Conservation (phyloP, 2,113 vertebrate species). For the Tachuris rubrigastra region DNA sequence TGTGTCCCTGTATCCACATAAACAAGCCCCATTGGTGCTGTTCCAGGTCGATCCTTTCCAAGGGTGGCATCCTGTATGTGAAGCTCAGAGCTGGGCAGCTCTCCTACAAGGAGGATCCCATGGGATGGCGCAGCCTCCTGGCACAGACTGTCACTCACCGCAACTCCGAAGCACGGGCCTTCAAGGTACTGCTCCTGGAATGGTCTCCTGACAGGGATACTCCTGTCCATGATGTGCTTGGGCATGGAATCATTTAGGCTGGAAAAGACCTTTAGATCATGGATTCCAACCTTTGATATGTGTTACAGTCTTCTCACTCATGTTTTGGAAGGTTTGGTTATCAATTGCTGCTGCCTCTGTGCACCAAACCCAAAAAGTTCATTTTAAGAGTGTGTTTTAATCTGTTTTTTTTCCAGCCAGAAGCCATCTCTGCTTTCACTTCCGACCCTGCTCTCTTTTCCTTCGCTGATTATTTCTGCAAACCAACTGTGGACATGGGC, state of each 20-base stretch:
- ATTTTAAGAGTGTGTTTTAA: not conserved
- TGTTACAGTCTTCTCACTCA: not conserved
- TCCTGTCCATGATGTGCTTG: not conserved
- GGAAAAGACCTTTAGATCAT: not conserved
- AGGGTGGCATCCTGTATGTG: constrained; percentile 92
- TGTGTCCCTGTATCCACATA: rapidly evolving
- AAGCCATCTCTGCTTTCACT: constrained; percentile 94
- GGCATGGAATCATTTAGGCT: too few species aligned
- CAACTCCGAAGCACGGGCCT: constrained; percentile 83
- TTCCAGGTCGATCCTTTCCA: constrained; percentile 90
- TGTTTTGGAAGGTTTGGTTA: not conserved
- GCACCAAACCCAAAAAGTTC: not conserved
- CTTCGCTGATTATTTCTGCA: constrained; percentile 95
- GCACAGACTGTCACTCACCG: constrained; percentile 86
- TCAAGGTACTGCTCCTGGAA: constrained; percentile 81
- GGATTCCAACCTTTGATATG: not conserved
- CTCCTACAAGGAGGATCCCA: constrained; percentile 96
- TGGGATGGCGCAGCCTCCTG: constrained; percentile 93
- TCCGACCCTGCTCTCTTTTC: constrained; percentile 93
- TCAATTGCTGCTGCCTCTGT: not conserved
- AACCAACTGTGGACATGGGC: constrained; percentile 83
- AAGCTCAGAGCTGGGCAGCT: constrained; percentile 94
- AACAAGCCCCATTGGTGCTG: not conserved
- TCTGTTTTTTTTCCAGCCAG: constrained; percentile 79
- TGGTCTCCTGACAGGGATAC: not conserved